phyloP scores from a whole-genome alignment of 1,140 invertebrate genomes.

The Drosophila cardini region DNA sequence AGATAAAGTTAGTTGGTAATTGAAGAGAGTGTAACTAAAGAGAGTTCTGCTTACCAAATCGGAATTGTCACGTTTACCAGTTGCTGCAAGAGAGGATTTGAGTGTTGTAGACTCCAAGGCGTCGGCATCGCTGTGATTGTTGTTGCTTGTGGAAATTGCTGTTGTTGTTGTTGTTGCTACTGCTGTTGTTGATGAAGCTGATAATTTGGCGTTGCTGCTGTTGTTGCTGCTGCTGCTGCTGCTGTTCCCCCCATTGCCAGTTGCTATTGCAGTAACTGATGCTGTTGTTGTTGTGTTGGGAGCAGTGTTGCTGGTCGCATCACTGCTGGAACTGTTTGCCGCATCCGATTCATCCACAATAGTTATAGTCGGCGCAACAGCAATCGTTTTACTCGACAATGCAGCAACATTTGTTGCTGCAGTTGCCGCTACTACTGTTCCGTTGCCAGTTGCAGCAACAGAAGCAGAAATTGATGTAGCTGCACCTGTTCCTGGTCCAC shows the following conservation, averaged over 20 bases:
- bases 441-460: conserved; percentile 2
- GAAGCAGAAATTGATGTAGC: conserved; percentile 12
- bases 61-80: conserved; percentile 55
- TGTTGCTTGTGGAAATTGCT: conserved; percentile 4
- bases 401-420: no score
- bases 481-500: background rate
- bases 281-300: background rate
- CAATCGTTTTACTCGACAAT: background rate
- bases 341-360: conserved; percentile 73
- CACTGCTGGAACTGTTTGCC: conserved; percentile 64
- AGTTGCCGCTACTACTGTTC: background rate
- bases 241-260: conserved; percentile 1
- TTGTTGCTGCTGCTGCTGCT: background rate
- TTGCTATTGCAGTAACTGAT: conserved; percentile 8
- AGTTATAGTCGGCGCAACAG: conserved; percentile 55
- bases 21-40: background rate
- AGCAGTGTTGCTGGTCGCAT: conserved; percentile 38
- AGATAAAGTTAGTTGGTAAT: background rate
- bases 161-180: conserved; percentile 28
- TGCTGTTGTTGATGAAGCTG: conserved; percentile 1
- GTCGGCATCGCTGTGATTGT: conserved; percentile 44
- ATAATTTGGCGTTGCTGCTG: conserved; percentile 20
- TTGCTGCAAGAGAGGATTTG: conserved; percentile 27
- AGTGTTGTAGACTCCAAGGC: conserved; percentile 40
- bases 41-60: conserved; percentile 43